A percentile compares a stretch with the other conserved stretches of the same genome.
phyloP scores from a whole-genome alignment of 2,113 vertebrate species.

The Erinaceus europaeus region DNA sequence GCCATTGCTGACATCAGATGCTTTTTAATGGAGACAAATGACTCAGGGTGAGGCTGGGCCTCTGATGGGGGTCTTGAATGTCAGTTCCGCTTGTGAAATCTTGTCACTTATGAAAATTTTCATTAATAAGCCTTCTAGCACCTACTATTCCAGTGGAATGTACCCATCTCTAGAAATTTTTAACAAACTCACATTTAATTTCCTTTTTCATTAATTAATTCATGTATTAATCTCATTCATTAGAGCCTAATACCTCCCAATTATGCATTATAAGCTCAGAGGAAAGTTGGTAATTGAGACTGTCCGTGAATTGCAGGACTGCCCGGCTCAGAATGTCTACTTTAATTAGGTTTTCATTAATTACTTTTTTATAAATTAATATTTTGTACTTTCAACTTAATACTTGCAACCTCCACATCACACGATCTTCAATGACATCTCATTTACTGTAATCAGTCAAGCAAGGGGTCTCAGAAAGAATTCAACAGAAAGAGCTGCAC shows the following conservation, averaged over 20 bases:
- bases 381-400: slow-evolving; percentile 45
- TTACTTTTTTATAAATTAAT: slow-evolving; percentile 76
- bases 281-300: slow-evolving; percentile 60
- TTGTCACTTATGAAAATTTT: slow-evolving; percentile 30
- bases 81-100: neutral
- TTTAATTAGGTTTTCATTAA: slow-evolving; percentile 77
- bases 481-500: neutral
- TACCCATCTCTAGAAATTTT: slow-evolving; percentile 41
- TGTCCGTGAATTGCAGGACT: slow-evolving; percentile 56
- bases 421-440: slow-evolving; percentile 49
- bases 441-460: slow-evolving; percentile 57
- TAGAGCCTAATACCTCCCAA: slow-evolving; percentile 68
- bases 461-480: slow-evolving; percentile 28
- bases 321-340: slow-evolving; percentile 39
- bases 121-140: slow-evolving; percentile 26
- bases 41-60: neutral
- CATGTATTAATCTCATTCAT: slow-evolving; percentile 70
- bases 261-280: slow-evolving; percentile 64
- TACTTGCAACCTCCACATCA: slow-evolving; percentile 43
- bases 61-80: neutral
- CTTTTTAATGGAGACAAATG: slow-evolving; percentile 51
- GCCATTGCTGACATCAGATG: neutral
- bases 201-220: slow-evolving; percentile 76
- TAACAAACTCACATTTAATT: slow-evolving; percentile 68
- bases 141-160: neutral